Base-by-base conservation (phyloP, 1,140 invertebrate genomes). In the Dendrolimus kikuchii region DNA sequence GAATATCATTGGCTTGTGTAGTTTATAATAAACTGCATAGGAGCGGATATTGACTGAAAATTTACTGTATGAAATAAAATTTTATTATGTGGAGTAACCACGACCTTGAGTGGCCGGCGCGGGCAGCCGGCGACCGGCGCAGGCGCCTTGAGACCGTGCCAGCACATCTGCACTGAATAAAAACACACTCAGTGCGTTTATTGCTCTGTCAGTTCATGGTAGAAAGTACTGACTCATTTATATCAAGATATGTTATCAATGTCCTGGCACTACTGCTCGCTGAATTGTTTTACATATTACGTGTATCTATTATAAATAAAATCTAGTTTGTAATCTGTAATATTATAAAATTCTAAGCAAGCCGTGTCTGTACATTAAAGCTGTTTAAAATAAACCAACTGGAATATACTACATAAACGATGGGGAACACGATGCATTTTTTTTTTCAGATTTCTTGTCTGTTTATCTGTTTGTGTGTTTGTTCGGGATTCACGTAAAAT, bases 71-170 rank as follows among this genome's bases (percentile, higher is more conserved):
- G 48, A 46, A 40, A 62, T 55, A 59, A 40, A 63, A 63, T 49
- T 49, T 54, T 49, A 61, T 54, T 59, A 38, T 53, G 55, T 54
- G 55, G 66, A 55, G 66, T 65, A 68, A 60, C 66, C 64, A 51
- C 73, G 73, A 77, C 77, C 77, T 80, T 75, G 74, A 62, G 61
- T 64, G 49, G 40, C 49, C 59, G 64, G 45, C 37, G 43, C 23
- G 23, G 23, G 3, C 23, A 23, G 23, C 38, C 49, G 23, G 57
- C 57, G 59, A 40, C 53, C 52, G 59, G 40, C 40, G 41, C 46
- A 23, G 23, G 23, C 51, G 56, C 44, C 51, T 79, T 79, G 76
- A 74, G 52, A 44, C 55, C n/a, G 47, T 79, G 76, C 76, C 76
- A 79, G 46, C 50, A 68, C 64, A 66, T 69, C 64, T 68, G 68